Conservation (phyloP, 2,113 vertebrate genomes). For the Rhea pennata region DNA sequence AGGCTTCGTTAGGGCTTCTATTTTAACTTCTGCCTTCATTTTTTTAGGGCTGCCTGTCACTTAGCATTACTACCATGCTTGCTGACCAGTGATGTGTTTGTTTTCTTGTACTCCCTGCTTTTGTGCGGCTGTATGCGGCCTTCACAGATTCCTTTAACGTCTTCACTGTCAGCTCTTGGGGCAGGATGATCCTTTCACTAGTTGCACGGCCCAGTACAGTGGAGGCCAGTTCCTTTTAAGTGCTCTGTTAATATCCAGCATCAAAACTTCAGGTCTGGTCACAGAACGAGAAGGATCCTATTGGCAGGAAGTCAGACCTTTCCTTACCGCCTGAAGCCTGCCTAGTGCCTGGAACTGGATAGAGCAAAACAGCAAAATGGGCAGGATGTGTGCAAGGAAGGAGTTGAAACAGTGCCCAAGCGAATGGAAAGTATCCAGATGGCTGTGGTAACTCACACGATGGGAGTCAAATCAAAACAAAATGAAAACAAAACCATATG, state of each 20-base stretch:
- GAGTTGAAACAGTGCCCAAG: conserved; percentile 56
- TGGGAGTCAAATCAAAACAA: conserved; percentile 66
- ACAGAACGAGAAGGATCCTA: background rate
- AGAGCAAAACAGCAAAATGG: background rate
- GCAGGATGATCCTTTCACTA: background rate
- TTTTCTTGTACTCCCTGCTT: background rate
- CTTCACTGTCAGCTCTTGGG: background rate
- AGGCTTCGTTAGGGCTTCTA: conserved; percentile 32
- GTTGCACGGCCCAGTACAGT: background rate
- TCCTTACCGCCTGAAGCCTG: background rate
- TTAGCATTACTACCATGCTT: background rate
- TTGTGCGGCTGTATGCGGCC: background rate
- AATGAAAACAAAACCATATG: conserved; percentile 71
- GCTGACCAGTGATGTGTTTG: background rate
- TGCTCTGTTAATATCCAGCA: background rate
- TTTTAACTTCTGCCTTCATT: conserved; percentile 52
- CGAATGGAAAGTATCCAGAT: conserved; percentile 62
- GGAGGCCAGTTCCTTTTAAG: background rate
- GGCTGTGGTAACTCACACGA: conserved; percentile 56
- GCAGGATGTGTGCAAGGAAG: conserved; percentile 45
- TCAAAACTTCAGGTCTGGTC: background rate
- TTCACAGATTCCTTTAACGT: background rate
- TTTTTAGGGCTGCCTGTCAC: conserved; percentile 29
- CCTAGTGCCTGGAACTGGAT: background rate
- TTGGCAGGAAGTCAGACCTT: conserved; percentile 3